Base-by-base conservation (phyloP, 2,888 invertebrate genomes). In the Harmothoe impar region DNA sequence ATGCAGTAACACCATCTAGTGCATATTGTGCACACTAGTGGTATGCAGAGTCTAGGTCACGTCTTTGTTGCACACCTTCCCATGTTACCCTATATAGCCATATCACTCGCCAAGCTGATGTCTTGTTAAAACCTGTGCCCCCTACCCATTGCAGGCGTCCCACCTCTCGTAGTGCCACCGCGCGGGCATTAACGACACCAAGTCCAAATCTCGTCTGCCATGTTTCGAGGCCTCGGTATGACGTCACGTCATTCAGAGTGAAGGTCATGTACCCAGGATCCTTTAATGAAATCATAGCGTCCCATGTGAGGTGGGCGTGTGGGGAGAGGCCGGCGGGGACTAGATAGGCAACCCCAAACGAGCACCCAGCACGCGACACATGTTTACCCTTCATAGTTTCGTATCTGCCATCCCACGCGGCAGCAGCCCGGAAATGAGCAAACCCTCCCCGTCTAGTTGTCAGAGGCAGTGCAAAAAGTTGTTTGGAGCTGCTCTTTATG, bases 221-320 rank as follows among this genome's bases (percentile, higher is more conserved):
- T 43, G 43, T 43, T 43, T 43, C 10, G 5, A 3, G 10, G 43
- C 43, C 5, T 43, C 43, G 5, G 29, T 5, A 77, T 15, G 77
- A 77, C 77, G 77, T 77, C 77, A 29, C 31, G 10, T 5, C 5
- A 77, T 77, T 31, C 25, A 77, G 77, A 77, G 25, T 77, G 5
- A 77, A 77, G 25, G 77, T 77, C 77, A 29, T 31, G 25, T 15
- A n/a, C 77, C 7, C 25, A 31, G 77, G 25, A 1, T 31, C 77
- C 29, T 25, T 25, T 77, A 77, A 77, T 77, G 77, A 77, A 77
- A 77, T 77, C 77, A 77, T 77, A n/a, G 23, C 62, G 62, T 62
- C 10, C 62, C 62, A 20, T n/a, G 62, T n/a, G 1, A 62, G 0
- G 62, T 62, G 62, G 10, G 7, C 20, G 62, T 62, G 12, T n/a